Evolutionary conservation across 2,888 invertebrate genomes (phyloP).

Genomic region (Plemyria rubiginata): DNA sequence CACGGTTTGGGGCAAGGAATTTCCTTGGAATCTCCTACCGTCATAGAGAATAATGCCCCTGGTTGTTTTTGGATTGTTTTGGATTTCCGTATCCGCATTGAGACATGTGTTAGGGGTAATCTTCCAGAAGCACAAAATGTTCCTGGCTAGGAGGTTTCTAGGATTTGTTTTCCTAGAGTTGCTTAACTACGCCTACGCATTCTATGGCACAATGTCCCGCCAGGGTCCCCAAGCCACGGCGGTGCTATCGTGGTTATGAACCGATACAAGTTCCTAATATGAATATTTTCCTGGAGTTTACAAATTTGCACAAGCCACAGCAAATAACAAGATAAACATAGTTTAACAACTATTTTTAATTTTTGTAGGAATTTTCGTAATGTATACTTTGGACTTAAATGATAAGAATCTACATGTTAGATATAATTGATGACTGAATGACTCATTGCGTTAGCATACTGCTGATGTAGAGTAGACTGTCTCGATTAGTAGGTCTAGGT

Average conservation of each 20-base stretch:
- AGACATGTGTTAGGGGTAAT: not conserved
- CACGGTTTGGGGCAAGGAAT: no score
- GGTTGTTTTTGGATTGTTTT: not conserved
- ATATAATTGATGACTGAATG: slow-evolving; percentile 2
- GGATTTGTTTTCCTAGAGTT: not conserved
- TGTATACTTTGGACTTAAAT: slow-evolving; percentile 11
- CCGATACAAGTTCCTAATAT: not conserved
- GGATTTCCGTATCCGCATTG: no score
- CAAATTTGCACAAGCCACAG: not conserved
- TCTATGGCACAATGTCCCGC: no score
- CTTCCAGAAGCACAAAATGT: not conserved
- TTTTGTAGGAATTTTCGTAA: not conserved
- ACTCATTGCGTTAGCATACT: not conserved
- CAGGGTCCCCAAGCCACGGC: no score
- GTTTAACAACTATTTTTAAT: not conserved
- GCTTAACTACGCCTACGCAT: no score
- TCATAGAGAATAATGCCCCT: no score
- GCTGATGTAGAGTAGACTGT: not conserved
- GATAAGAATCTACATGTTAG: not conserved
- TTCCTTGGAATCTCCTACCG: no score
- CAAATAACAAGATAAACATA: not conserved
- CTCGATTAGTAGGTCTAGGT: no score
- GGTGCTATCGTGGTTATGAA: not conserved
- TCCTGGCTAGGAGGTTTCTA: not conserved
- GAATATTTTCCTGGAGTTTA: not conserved